Evolutionary conservation across 2,888 invertebrate species (phyloP), one percentile per base, ranked within the genome.

Genomic region (Acanthosoma haemorrhoidale): DNA sequence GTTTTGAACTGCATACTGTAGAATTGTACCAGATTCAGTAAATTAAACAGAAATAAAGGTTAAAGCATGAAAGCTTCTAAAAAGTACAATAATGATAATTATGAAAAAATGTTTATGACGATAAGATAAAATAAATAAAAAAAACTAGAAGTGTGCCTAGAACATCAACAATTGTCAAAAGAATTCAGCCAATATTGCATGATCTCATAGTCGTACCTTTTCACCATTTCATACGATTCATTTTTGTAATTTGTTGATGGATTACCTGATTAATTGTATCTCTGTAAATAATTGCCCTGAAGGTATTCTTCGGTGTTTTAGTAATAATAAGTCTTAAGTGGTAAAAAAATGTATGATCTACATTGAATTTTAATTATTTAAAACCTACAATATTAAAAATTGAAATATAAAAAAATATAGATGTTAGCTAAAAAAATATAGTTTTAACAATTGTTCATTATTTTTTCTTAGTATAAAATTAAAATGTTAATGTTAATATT

Each of bases 191-290:
- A 51, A 51, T n/a, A 51, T 25, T 25, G 29, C n/a, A 51, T 51
- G 51, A 51, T 51, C 51, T 51, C 51, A 51, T 51, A 51, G 51
- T 51, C 29, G 29, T 21, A 43, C 43, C 18, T 13, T 32, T 32
- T 9, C 32, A 25, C 25, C 51, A 51, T 51, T 51, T 51, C 51
- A 51, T 51, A 29, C 21, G 21, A 25, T 51, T 51, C 25, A 25
- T 51, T 51, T 51, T n/a, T 51, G n/a, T 51, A 51, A 25, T n/a
- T 25, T 51, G 51, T 51, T 51, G 29, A 21, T 25, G 3, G n/a
- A 51, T 25, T 51, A 51, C 51, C 51, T 51, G 51, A 51, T 51
- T 51, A 51, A 51, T 51, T 51, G 29, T 51, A 51, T 25, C n/a
- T n/a, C 21, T 51, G 51, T 51, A 51, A 51, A 51, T 51, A 51